Evolutionary conservation across 2,797 vertebrate genomes (phyloP).

Genomic region (Dryobates pubescens): DNA sequence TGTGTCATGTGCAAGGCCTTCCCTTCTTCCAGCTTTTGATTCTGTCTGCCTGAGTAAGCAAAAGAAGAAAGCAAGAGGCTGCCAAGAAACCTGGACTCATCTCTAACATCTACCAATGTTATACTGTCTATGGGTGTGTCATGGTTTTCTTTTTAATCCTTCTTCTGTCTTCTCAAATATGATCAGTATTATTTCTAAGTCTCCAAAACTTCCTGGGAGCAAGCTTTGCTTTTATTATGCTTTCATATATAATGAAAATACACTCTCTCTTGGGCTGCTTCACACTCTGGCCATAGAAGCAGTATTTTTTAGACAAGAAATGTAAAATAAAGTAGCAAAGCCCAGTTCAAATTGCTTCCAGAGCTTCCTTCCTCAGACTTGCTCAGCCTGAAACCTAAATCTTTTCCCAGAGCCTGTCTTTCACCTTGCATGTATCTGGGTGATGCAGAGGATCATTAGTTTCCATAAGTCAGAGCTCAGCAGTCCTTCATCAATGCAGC

Average conservation of each 20-base stretch:
- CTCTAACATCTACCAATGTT: not conserved
- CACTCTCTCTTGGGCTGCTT: not conserved
- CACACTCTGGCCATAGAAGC: not conserved
- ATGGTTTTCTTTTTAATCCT: not conserved
- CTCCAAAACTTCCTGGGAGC: not conserved
- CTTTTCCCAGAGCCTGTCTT: not conserved
- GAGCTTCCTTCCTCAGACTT: not conserved
- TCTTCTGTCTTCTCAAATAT: not conserved
- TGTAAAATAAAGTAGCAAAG: not conserved
- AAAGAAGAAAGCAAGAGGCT: not conserved
- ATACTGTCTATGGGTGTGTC: not conserved
- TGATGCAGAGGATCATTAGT: not conserved
- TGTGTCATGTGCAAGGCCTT: not conserved
- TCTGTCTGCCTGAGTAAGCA: not conserved
- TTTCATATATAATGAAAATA: not conserved
- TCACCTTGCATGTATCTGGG: not conserved
- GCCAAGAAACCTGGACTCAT: not conserved
- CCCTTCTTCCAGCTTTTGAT: not conserved
- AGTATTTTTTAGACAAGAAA: not conserved
- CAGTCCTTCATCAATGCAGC: not conserved
- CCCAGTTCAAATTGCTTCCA: not conserved
- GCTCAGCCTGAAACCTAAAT: not conserved
- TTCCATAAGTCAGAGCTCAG: not conserved
- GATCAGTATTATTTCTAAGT: not conserved
- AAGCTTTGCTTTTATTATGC: not conserved